A percentile compares a stretch with the other conserved stretches of the same genome.
Conservation (phyloP, 2,888 invertebrate species). For the Papilio protenor region DNA sequence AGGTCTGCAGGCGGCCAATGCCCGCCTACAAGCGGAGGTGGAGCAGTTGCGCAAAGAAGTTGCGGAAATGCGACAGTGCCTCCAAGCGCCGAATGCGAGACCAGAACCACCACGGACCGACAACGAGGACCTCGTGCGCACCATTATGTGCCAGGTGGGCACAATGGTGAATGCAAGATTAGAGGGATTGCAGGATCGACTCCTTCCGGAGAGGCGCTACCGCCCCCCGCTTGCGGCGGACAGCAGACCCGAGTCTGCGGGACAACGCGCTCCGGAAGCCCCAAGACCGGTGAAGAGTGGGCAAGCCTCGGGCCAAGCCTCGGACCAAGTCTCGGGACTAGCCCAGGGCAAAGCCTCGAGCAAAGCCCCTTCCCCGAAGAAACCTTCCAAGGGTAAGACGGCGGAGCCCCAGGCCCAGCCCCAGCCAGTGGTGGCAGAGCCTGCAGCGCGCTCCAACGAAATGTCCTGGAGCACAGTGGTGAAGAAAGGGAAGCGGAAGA, state of each 20-base stretch:
- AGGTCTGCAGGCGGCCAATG: neutral
- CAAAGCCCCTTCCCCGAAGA: neutral
- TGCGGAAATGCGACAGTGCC: neutral
- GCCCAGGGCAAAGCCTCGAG: too few species aligned
- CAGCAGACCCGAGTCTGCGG: neutral
- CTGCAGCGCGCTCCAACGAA: too few species aligned
- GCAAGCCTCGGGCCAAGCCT: too few species aligned
- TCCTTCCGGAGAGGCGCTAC: conserved; percentile 25
- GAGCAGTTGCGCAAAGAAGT: neutral
- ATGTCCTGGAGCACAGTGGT: too few species aligned
- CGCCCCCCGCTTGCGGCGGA: neutral
- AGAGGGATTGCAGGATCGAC: conserved; percentile 34
- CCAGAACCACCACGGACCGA: neutral
- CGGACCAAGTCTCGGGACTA: too few species aligned
- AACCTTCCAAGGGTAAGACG: neutral
- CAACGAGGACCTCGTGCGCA: neutral
- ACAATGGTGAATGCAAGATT: conserved; percentile 33
- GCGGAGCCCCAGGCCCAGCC: neutral
- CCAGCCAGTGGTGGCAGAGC: neutral
- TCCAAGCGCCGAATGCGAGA: neutral
- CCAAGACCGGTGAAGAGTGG: neutral
- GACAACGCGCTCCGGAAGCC: neutral
- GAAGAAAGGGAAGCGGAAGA: neutral
- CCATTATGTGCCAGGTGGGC: conserved; percentile 24
- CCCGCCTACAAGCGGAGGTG: neutral